phyloP scores from a whole-genome alignment of 2,888 invertebrate genomes.

The Aquatica leii region DNA sequence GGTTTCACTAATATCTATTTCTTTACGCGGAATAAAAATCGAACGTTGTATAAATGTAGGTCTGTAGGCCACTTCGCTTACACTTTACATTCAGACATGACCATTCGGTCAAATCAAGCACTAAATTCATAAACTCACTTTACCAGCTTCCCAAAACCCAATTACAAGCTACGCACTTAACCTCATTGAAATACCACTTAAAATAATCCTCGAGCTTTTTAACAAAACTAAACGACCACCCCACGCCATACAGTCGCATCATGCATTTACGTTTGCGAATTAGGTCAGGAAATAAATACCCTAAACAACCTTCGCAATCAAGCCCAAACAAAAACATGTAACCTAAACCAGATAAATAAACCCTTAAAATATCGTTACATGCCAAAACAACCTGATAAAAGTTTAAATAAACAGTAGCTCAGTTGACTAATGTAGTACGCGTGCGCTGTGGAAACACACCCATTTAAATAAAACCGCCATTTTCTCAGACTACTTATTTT shows the following conservation, averaged over 20 bases:
- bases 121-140: constrained; percentile 66
- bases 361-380: neutral
- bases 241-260: neutral
- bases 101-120: constrained; percentile 74
- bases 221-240: constrained; percentile 13
- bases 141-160: constrained; percentile 63
- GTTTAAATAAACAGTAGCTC: neutral
- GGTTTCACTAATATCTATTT: constrained; percentile 62
- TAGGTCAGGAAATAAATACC: constrained; percentile 54
- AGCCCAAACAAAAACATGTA: neutral
- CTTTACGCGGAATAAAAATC: constrained; percentile 65
- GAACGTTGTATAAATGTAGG: constrained; percentile 81
- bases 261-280: constrained; percentile 52
- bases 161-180: constrained; percentile 56
- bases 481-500: too few species aligned
- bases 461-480: neutral
- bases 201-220: constrained; percentile 29
- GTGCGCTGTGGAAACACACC: neutral
- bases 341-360: neutral
- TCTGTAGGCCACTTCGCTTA: constrained; percentile 90
- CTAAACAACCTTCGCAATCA: neutral
- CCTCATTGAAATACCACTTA: neutral
- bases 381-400: neutral
- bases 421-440: constrained; percentile 2
- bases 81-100: constrained; percentile 81